Percentiles rank a stretch among this genome's conserved stretches.
Conservation (phyloP, 2,888 invertebrate species). For the Phania funesta region DNA sequence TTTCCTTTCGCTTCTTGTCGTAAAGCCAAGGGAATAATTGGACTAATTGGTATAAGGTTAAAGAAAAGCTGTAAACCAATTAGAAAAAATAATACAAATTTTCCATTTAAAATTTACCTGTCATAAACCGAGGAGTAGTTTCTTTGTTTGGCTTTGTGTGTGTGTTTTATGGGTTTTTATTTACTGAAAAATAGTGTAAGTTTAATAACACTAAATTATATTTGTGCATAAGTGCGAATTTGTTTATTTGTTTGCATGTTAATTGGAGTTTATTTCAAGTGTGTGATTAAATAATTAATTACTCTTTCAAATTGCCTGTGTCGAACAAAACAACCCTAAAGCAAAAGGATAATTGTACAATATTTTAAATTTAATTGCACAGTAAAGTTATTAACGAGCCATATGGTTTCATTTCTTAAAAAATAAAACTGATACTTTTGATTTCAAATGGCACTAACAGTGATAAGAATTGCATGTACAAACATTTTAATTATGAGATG, state of each 20-base stretch:
- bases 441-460: too few relatives aligned
- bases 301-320: neutral
- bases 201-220: neutral
- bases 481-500: too few relatives aligned
- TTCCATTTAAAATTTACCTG: too few relatives aligned
- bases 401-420: too few relatives aligned
- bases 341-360: neutral
- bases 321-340: neutral
- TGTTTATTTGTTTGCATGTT: conserved; percentile 31
- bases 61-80: neutral
- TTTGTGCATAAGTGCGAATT: neutral
- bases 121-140: neutral
- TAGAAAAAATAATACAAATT: neutral
- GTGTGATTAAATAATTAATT: conserved; percentile 27
- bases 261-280: conserved; percentile 14
- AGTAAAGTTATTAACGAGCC: neutral
- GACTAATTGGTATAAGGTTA: neutral
- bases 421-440: too few relatives aligned
- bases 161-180: too few relatives aligned
- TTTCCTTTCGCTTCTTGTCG: neutral
- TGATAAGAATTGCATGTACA: too few relatives aligned
- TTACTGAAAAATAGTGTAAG: too few relatives aligned
- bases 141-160: neutral
- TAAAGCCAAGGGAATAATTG: neutral
- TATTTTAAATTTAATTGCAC: conserved; percentile 8